These are phyloP conservation scores for Otocyon megalotis DNA, from an alignment of 2,113 vertebrate species.

Conservation along the genomic window DNA sequence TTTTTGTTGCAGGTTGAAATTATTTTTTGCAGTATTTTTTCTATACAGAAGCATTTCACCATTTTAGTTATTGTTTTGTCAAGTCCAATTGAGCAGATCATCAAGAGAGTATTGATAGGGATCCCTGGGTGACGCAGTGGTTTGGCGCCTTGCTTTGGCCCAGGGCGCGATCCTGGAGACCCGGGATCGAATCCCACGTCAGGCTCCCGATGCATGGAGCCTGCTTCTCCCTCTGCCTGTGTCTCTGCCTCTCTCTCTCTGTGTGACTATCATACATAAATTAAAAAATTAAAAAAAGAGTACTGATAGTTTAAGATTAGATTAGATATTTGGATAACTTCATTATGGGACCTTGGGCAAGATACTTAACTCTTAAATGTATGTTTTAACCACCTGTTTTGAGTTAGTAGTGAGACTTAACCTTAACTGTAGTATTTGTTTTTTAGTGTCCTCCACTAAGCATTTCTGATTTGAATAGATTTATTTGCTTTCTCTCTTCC, in stretches of 20 bases:
- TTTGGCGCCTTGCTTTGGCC: no score
- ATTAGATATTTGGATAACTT: neutral
- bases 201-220: no score
- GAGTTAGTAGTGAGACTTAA: neutral
- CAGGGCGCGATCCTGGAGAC: no score
- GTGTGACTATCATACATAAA: no score
- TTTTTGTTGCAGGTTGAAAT: neutral
- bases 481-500: neutral
- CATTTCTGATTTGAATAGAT: neutral
- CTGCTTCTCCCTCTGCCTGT: no score
- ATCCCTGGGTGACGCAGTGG: no score
- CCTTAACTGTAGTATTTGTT: neutral
- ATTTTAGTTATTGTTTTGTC: conserved; percentile 5
- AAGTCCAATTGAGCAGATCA: neutral
- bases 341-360: neutral
- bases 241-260: no score
- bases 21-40: neutral
- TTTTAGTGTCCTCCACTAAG: neutral
- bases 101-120: neutral
- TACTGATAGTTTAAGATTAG: neutral
- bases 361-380: neutral
- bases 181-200: no score
- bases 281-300: no score
- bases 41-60: neutral
- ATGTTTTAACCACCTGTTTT: conserved; percentile 9